Evolutionary conservation across 2,797 vertebrate species (phyloP), one percentile per base, ranked within the genome.

Genomic region (Triplophysa yarkandensis): DNA sequence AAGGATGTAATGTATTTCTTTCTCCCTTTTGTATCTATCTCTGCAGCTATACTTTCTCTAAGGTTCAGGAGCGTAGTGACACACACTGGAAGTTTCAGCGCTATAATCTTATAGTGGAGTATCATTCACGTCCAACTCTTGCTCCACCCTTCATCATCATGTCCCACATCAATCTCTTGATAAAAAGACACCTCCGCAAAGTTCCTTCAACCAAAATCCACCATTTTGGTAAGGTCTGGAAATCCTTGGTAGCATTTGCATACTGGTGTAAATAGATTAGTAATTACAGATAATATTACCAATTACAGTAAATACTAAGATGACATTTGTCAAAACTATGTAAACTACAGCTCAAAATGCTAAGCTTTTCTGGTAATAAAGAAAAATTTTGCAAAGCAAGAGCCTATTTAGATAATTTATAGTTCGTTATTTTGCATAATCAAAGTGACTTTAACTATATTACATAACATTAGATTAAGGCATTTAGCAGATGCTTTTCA

Each of bases 31-130:
- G n/a, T 32, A 17, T 27, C 28, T 62, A 19, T 71, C 60, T 77
- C 21, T 36, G 6, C 86, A 97, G 95, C 79, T 86, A 93, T 88
- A 97, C 95, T 1, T 97, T 97, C 81, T 81, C 82, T 78, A 93
- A 94, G 81, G 93, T 95, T 6, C 95, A 97, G 77, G 94, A 88
- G 1, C 91, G 94, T 86, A 96, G 95, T 1, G 95, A 97, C 83
- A 93, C 88, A 74, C 93, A 96, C 81, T 97, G 95, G 95, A 96
- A 96, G 86, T 94, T 94, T 54, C 95, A 97, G 83, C 93, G 95
- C 39, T 97, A 94, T 83, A 94, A 92, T 80, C 89, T 97, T 74
- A 95, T 97, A 3, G 92, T 94, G 65, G 92, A 95, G 83, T 97
- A 95, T 79, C 94, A 96, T 86, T 93, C 90, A 3, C 89, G 92